Conservation (phyloP, 2,797 vertebrate species). For the Pangasius djambal region DNA sequence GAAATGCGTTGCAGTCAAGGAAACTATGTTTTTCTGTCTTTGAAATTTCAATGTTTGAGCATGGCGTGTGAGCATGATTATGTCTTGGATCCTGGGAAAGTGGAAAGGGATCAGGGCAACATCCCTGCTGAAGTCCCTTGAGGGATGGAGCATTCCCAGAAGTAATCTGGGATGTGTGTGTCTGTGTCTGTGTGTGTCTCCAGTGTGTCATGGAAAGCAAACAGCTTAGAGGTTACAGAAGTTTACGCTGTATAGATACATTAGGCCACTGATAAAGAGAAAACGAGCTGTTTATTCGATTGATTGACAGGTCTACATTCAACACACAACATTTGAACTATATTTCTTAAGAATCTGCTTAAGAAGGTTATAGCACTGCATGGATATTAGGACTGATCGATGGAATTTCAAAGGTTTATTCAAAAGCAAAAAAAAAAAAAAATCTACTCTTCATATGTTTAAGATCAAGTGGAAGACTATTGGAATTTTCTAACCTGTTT, state of each 20-base stretch:
- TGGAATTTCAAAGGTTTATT: neutral
- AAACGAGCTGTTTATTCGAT: neutral
- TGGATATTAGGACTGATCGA: neutral
- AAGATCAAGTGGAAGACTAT: neutral
- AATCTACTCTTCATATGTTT: neutral
- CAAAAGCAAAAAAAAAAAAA: neutral
- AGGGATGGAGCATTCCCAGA: constrained; percentile 40
- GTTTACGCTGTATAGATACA: neutral
- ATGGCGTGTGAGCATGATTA: neutral
- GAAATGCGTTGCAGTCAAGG: constrained; percentile 25
- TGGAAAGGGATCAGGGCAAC: constrained; percentile 34
- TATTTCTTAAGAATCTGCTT: neutral
- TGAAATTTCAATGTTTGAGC: neutral
- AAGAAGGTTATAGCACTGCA: no score
- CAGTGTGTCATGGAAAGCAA: constrained; percentile 38
- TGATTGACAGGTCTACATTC: neutral
- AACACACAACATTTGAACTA: neutral
- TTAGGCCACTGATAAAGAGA: neutral
- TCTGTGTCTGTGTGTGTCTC: neutral
- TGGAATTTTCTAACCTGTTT: neutral
- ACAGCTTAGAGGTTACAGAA: neutral
- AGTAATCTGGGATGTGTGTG: neutral
- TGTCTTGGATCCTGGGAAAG: constrained; percentile 30
- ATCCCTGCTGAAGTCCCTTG: constrained; percentile 28
- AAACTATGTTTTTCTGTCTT: constrained; percentile 19